Conservation (phyloP, 2,797 vertebrate genomes). For the Morelia viridis region DNA sequence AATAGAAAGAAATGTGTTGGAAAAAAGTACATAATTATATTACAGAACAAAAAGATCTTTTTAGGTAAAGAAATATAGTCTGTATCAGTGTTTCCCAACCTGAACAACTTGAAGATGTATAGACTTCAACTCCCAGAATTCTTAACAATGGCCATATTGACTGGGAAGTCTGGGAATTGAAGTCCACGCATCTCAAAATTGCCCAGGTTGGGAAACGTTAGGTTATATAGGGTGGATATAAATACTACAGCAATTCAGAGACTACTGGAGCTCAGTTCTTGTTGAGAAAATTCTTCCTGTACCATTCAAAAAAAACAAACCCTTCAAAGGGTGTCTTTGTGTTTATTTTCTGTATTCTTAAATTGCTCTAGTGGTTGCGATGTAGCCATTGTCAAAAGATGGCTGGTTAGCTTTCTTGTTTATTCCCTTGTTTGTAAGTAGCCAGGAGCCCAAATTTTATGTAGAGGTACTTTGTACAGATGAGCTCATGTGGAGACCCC, state of each 20-base stretch:
- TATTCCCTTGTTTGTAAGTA: not conserved
- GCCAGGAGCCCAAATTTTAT: not conserved
- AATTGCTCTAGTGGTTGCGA: not conserved
- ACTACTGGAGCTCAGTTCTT: not conserved
- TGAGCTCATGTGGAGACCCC: too few species aligned
- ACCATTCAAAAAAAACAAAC: not conserved
- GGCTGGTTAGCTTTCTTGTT: not conserved
- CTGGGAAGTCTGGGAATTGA: not conserved
- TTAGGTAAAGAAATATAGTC: not conserved
- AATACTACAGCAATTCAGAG: not conserved
- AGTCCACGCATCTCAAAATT: not conserved
- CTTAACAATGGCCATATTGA: not conserved
- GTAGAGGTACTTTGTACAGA: not conserved
- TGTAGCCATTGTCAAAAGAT: not conserved
- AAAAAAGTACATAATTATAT: conserved; percentile 23
- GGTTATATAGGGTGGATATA: not conserved
- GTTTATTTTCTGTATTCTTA: not conserved
- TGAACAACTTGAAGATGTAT: not conserved
- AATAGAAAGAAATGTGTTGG: conserved; percentile 51
- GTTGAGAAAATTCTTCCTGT: not conserved
- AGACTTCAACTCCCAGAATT: not conserved
- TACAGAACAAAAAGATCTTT: not conserved
- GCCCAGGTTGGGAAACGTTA: not conserved
- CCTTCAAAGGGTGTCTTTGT: not conserved
- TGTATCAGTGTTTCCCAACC: not conserved